These are phyloP conservation scores for Gonatopus flavifemur DNA, from an alignment of 1,140 invertebrate genomes.

Conservation along the genomic window DNA sequence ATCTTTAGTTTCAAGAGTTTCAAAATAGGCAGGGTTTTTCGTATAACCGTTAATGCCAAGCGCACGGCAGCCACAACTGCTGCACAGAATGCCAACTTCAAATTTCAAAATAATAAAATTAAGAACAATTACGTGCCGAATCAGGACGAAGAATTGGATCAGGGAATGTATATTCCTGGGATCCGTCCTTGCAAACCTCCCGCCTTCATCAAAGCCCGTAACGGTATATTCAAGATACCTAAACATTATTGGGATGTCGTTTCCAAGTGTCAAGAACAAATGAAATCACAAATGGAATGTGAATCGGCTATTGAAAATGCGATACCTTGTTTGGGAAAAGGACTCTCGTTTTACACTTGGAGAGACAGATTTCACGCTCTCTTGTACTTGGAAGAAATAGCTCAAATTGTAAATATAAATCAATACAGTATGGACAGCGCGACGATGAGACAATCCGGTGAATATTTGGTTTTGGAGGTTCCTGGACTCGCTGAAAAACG, in stretches of 20 bases:
- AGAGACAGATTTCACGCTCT: constrained; percentile 68
- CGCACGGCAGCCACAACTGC: constrained; percentile 21
- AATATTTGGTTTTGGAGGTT: constrained; percentile 75
- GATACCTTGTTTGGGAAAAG: constrained; percentile 57
- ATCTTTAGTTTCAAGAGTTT: constrained; percentile 63
- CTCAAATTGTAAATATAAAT: constrained; percentile 50
- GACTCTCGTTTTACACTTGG: constrained; percentile 63
- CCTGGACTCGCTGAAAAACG: constrained; percentile 80
- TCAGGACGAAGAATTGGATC: constrained; percentile 41
- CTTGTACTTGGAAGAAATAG: constrained; percentile 58
- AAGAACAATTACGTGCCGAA: constrained; percentile 46
- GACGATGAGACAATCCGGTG: constrained; percentile 64
- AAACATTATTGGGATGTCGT: constrained; percentile 59
- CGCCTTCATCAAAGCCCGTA: constrained; percentile 59
- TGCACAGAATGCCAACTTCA: background rate
- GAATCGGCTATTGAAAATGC: constrained; percentile 42
- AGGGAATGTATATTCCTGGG: constrained; percentile 59
- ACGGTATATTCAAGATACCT: constrained; percentile 63
- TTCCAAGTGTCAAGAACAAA: constrained; percentile 48
- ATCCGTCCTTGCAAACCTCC: constrained; percentile 59
- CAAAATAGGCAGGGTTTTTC: constrained; percentile 60
- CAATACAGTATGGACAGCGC: constrained; percentile 71
- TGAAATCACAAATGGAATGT: constrained; percentile 45
- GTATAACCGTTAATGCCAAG: constrained; percentile 52
- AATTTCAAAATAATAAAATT: constrained; percentile 36